phyloP scores from a whole-genome alignment of 2,113 vertebrate genomes.

The Lophius piscatorius region DNA sequence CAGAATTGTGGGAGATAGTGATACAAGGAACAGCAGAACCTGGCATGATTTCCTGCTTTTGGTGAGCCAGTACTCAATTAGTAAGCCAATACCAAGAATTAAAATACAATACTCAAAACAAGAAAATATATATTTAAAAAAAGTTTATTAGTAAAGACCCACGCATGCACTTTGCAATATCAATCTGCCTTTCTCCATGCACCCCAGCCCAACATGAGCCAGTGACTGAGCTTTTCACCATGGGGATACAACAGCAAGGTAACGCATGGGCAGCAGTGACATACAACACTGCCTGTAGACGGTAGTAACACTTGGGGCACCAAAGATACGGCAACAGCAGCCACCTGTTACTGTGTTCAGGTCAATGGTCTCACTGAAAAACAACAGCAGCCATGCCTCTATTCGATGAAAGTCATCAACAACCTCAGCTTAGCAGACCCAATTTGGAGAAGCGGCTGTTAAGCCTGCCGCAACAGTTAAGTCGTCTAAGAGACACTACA shows the following conservation, averaged over 20 bases:
- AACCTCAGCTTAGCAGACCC: conserved; percentile 26
- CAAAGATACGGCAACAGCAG: conserved; percentile 34
- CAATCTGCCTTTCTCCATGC: conserved; percentile 12
- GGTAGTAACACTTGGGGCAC: conserved; percentile 23
- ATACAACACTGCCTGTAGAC: conserved; percentile 55
- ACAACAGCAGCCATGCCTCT: conserved; percentile 66
- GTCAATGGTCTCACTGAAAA: conserved; percentile 50
- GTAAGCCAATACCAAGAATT: conserved; percentile 46
- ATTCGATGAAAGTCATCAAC: conserved; percentile 44
- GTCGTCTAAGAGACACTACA: conserved; percentile 21
- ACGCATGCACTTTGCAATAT: conserved; percentile 24
- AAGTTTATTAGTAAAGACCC: conserved; percentile 14
- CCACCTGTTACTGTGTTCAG: conserved; percentile 14
- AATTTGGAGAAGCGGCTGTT: conserved; percentile 37
- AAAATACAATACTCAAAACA: conserved; percentile 22
- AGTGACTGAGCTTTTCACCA: conserved; percentile 56
- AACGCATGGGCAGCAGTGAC: conserved; percentile 45
- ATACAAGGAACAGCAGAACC: conserved; percentile 44
- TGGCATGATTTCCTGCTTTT: conserved; percentile 33
- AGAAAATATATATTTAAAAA: not conserved
- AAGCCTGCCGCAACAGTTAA: conserved; percentile 13
- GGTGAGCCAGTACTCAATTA: conserved; percentile 22
- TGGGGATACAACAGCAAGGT: conserved; percentile 22
- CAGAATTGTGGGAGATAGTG: conserved; percentile 44
- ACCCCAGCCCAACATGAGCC: conserved; percentile 15